phyloP scores from a whole-genome alignment of 2,113 vertebrate genomes.

The Jaculus jaculus region DNA sequence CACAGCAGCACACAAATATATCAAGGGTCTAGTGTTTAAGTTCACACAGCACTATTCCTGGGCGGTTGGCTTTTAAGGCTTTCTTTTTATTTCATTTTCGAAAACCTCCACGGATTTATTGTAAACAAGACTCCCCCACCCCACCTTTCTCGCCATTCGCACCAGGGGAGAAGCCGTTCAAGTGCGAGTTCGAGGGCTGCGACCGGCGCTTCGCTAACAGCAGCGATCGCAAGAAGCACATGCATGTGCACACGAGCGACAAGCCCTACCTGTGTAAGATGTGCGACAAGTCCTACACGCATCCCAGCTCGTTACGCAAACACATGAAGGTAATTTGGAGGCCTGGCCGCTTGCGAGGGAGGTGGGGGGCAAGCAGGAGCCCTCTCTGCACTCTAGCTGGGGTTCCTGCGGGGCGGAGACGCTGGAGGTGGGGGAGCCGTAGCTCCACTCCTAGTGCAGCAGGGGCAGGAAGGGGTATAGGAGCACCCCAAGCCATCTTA shows the following conservation, averaged over 20 bases:
- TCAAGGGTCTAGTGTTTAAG: constrained; percentile 21
- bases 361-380: background rate
- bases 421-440: background rate
- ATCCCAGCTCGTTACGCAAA: constrained; percentile 98
- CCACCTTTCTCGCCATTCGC: constrained; percentile 70
- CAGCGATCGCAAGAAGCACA: constrained; percentile 99
- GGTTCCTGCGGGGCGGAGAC: background rate
- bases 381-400: background rate
- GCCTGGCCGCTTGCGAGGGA: background rate
- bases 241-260: constrained; percentile 99
- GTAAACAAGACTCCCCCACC: constrained; percentile 36
- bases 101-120: constrained; percentile 15
- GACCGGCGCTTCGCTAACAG: constrained; percentile 99
- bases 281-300: constrained; percentile 99
- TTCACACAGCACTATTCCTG: constrained; percentile 53
- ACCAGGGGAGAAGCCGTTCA: constrained; percentile 98
- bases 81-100: background rate
- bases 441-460: background rate
- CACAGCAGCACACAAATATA: background rate
- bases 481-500: background rate
- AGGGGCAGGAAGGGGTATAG: background rate
- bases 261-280: constrained; percentile 99
- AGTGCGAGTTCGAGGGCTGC: constrained; percentile 99
- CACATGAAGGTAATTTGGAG: constrained; percentile 95
- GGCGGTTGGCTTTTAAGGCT: background rate